A percentile compares a stretch with the other conserved stretches of the same genome.
These are phyloP conservation scores for Malacoraja senta DNA, from an alignment of 2,797 vertebrate genomes.

Conservation along the genomic window DNA sequence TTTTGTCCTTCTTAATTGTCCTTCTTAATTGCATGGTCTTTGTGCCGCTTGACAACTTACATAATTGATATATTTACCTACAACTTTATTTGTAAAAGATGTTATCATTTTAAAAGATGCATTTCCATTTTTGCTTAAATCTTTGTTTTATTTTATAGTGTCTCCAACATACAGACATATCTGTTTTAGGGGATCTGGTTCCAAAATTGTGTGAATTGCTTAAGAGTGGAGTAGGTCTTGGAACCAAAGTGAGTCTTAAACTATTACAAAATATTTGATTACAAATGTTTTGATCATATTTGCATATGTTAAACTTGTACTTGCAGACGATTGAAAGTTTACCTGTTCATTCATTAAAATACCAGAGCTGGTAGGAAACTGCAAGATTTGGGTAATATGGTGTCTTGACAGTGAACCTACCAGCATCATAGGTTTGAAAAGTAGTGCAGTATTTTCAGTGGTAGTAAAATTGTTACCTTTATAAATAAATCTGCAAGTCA, in stretches of 20 bases:
- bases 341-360: neutral
- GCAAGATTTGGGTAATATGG: neutral
- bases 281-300: neutral
- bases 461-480: neutral
- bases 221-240: slow-evolving; percentile 86
- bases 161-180: slow-evolving; percentile 88
- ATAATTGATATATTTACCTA: neutral
- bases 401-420: neutral
- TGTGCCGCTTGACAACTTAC: neutral
- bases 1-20: too few species aligned
- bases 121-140: slow-evolving; percentile 19
- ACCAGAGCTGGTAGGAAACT: neutral
- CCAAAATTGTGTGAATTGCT: slow-evolving; percentile 88
- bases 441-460: neutral
- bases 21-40: neutral
- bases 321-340: neutral
- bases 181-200: slow-evolving; percentile 81
- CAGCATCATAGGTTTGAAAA: neutral
- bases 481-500: neutral
- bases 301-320: neutral
- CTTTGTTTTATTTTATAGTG: slow-evolving; percentile 62
- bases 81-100: neutral
- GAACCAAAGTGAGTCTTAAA: slow-evolving; percentile 76
- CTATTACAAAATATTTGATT: neutral
- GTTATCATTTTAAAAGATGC: neutral